Conservation (phyloP, 2,113 vertebrate species). For the Sigmodon hispidus region DNA sequence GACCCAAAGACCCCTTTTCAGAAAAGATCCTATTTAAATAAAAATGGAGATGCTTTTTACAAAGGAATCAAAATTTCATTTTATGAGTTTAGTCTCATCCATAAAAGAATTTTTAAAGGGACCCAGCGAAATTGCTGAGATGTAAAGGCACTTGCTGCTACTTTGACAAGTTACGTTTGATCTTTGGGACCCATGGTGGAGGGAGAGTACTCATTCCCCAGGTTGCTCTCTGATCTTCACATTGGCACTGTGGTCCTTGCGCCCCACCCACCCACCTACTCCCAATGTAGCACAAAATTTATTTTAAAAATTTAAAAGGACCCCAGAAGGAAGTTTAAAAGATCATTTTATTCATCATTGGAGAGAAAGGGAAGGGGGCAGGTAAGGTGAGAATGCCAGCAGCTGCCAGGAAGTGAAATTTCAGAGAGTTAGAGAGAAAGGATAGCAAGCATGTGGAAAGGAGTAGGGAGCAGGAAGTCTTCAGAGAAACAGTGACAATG, state of each 20-base stretch:
- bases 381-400: background rate
- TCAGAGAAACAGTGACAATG: background rate
- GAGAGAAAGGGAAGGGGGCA: background rate
- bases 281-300: background rate
- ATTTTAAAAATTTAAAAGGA: background rate
- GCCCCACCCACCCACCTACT: background rate
- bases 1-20: background rate
- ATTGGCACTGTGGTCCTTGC: background rate
- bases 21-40: background rate
- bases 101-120: background rate
- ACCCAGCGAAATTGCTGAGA: background rate
- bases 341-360: background rate
- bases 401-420: background rate
- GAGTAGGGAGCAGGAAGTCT: background rate
- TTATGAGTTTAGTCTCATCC: background rate
- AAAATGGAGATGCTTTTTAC: background rate
- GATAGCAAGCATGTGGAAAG: background rate
- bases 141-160: background rate
- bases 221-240: background rate
- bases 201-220: background rate
- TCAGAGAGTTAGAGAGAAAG: background rate
- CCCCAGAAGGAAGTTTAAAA: background rate
- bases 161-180: background rate
- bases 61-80: background rate
- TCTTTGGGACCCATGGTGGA: background rate